Evolutionary conservation across 2,797 vertebrate species (phyloP), one percentile per base, ranked within the genome.

Genomic region (Erethizon dorsatum): DNA sequence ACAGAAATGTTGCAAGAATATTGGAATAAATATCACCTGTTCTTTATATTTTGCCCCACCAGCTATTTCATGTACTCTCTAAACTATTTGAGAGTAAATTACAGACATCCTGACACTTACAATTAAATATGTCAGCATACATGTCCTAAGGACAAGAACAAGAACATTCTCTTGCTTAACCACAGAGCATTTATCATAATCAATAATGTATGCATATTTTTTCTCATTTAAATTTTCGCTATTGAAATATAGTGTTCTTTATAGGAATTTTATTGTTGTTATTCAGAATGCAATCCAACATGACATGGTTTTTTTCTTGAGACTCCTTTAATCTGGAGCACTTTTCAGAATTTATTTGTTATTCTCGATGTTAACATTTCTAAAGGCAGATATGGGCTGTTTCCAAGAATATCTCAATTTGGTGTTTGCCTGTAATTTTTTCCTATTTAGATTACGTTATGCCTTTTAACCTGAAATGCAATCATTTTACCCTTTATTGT

Each of bases 381-480:
- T 67, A 63, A 86, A 41, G 18, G 6, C 37, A 71, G n/a, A 78
- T 0, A 84, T 12, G 8, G 50, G 7, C 52, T 96, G 7, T 56
- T 77, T 56, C 90, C 45, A 90, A 96, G 20, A 88, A 59, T 61
- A 82, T 59, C 41, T 31, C 4, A 83, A 80, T n/a, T 54, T 56
- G 33, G 6, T 8, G 20, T 65, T 90, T 87, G 75, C 7, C 9
- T 85, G 26, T 6, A 15, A 63, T 83, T 94, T 78, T 94, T 41
- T 84, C 18, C 78, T 80, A 79, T 69, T 88, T 67, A 47, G 6
- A 79, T 78, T n/a, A 56, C 11, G 1, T 4, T 83, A 52, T 65
- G 7, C 24, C 3, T n/a, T 91, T 95, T 86, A 7, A 83, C 85
- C n/a, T 83, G 20, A 94, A 90, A 61, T 45, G 8, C 1, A 63